Conservation (phyloP, 1,140 invertebrate genomes). For the Augochlora pura region DNA sequence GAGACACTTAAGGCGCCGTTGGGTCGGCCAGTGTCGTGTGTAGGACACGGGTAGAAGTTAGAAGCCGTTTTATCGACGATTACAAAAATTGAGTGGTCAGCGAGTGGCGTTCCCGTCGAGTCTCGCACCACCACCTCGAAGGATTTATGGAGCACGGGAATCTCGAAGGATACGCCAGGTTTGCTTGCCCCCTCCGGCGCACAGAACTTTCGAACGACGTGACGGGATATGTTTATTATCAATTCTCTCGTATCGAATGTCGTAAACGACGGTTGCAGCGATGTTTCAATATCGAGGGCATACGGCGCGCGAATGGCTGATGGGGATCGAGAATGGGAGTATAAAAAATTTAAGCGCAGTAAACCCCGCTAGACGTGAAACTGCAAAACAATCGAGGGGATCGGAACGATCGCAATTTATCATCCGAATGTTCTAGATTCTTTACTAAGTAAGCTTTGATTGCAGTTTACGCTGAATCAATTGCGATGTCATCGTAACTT, state of each 20-base stretch:
- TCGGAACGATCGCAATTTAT: background rate
- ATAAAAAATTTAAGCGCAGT: background rate
- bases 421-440: too few relatives aligned
- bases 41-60: background rate
- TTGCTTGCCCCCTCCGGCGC: background rate
- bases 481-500: too few relatives aligned
- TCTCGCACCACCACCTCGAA: too few relatives aligned
- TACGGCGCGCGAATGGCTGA: background rate
- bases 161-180: background rate
- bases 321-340: background rate
- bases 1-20: background rate
- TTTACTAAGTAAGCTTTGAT: too few relatives aligned
- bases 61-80: conserved; percentile 17
- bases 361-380: background rate
- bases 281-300: background rate
- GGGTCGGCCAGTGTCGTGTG: background rate
- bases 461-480: too few relatives aligned
- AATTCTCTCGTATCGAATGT: background rate
- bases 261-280: background rate
- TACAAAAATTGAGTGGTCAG: conserved; percentile 14
- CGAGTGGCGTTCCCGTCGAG: too few relatives aligned
- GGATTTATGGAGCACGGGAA: conserved; percentile 5
- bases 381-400: background rate
- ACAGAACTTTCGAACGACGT: background rate
- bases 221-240: conserved; percentile 13